phyloP scores from a whole-genome alignment of 2,888 invertebrate species.

The Meiosimyza platycephala region DNA sequence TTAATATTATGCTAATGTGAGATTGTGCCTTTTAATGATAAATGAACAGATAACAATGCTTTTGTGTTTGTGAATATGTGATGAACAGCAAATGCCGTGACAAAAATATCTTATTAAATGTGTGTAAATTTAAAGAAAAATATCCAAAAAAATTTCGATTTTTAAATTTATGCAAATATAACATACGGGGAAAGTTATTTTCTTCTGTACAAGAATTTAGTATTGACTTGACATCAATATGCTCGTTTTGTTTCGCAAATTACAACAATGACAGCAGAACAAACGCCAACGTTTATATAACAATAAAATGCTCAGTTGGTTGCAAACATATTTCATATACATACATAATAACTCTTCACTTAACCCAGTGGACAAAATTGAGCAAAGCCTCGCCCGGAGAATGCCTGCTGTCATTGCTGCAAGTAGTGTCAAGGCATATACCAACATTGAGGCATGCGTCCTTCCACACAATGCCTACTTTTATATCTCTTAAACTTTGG shows the following conservation, averaged over 20 bases:
- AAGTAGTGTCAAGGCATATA: too few relatives aligned
- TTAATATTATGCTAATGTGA: conserved; percentile 1
- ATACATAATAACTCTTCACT: conserved; percentile 20
- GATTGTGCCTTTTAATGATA: background rate
- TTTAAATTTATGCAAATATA: background rate
- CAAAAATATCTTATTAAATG: too few relatives aligned
- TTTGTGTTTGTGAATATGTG: background rate
- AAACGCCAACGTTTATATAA: background rate
- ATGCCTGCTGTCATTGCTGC: too few relatives aligned
- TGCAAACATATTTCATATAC: background rate
- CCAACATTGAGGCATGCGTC: too few relatives aligned
- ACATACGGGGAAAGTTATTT: background rate
- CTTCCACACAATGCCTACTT: too few relatives aligned
- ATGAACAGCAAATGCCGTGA: background rate
- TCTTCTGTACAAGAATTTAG: background rate
- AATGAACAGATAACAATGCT: background rate
- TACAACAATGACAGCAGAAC: background rate
- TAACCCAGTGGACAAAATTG: background rate
- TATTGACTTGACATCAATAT: background rate
- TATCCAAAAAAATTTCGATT: background rate
- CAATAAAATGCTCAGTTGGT: background rate
- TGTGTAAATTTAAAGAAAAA: too few relatives aligned
- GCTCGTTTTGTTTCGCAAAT: background rate
- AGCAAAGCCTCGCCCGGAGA: too few relatives aligned
- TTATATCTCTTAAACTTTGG: too few relatives aligned